Evolutionary conservation across 2,113 vertebrate genomes (phyloP), one percentile per base, ranked within the genome.

Genomic region (Coptodon bakossiorum): DNA sequence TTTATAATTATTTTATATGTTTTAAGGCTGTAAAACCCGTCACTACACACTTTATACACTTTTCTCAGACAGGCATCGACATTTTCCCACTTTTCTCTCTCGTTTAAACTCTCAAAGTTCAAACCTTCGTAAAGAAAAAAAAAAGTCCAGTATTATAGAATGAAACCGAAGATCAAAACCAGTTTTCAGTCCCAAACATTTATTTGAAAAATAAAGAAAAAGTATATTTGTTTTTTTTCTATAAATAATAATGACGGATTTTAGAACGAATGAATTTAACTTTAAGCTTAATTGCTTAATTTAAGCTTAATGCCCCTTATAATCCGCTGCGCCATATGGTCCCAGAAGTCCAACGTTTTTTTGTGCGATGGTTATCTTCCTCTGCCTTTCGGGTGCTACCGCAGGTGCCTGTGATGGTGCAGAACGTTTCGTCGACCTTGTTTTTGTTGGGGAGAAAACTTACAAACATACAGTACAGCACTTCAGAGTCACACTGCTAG

Each of bases 401-500:
- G 0, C n/a, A 53, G 3, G n/a, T 22, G 52, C 9, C 0, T 53
- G 11, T 53, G 52, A 22, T n/a, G 2, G 52, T 22, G 52, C 3
- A 22, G 22, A 22, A 22, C 2, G 5, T 22, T 54, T 54, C 1
- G 3, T 54, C 5, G 3, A 22, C 0, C 22, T 54, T 54, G n/a
- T 52, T 52, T 52, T 52, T 52, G n/a, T 24, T 22, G 22, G 22
- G 22, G 22, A 22, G 22, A 22, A 22, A 22, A 54, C 3, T 0
- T 54, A 7, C 53, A 12, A 2, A 54, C 52, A 22, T 24, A 7
- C 52, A 11, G 52, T 53, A 3, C n/a, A 0, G 6, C 22, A 1
- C 11, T 56, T 56, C 53, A 56, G 53, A 56, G 1, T 56, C 53
- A 56, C 53, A 56, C 11, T 24, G 53, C 53, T 24, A 56, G 22